phyloP scores from a whole-genome alignment of 2,113 vertebrate species.

The Paramisgurnus dabryanus region DNA sequence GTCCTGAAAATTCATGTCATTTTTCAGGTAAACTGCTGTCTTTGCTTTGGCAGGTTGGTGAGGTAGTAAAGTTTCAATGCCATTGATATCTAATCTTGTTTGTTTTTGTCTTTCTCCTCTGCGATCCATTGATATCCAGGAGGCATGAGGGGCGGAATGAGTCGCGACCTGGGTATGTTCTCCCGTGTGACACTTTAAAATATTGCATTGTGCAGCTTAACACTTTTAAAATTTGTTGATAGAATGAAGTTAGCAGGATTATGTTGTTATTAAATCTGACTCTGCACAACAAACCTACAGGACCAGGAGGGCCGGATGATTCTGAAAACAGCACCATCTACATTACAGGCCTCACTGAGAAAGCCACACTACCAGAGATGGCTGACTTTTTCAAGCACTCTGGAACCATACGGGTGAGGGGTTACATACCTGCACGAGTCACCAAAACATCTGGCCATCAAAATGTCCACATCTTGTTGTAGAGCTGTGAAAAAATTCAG shows the following conservation, averaged over 20 bases:
- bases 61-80: neutral
- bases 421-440: neutral
- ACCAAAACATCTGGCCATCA: no score
- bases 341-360: slow-evolving; percentile 93
- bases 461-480: no score
- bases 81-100: slow-evolving; percentile 55
- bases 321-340: slow-evolving; percentile 95
- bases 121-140: slow-evolving; percentile 76
- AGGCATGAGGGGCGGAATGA: slow-evolving; percentile 84
- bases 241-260: no score
- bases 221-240: no score
- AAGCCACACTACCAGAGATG: slow-evolving; percentile 88
- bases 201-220: no score
- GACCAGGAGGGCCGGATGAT: slow-evolving; percentile 84
- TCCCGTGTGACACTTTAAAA: no score
- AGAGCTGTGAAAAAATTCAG: no score
- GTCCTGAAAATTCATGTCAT: slow-evolving; percentile 43
- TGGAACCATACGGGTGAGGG: slow-evolving; percentile 85
- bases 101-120: slow-evolving; percentile 68
- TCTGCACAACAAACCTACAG: slow-evolving; percentile 45
- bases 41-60: slow-evolving; percentile 9
- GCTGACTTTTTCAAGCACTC: slow-evolving; percentile 94
- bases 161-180: slow-evolving; percentile 89
- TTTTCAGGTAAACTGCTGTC: slow-evolving; percentile 43
- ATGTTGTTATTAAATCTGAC: neutral